Percentiles rank a stretch among this genome's conserved stretches.
Evolutionary conservation across 1,140 invertebrate genomes (phyloP).

Genomic region (Hylaeus volcanicus): DNA sequence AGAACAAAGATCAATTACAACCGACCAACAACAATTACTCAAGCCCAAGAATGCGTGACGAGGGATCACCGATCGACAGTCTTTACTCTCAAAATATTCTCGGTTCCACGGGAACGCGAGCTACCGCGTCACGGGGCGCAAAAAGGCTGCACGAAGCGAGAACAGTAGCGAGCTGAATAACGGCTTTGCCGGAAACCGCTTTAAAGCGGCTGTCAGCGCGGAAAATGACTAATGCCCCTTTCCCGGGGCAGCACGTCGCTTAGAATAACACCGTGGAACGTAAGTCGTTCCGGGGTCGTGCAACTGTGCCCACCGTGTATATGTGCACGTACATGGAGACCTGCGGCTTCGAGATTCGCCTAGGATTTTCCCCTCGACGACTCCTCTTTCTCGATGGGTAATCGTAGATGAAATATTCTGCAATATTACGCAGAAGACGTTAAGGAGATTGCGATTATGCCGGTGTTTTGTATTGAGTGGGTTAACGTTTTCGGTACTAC

Average conservation of each 20-base stretch:
- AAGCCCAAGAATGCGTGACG: background rate
- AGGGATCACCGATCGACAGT: background rate
- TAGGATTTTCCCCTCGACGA: background rate
- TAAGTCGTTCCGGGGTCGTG: conserved; percentile 46
- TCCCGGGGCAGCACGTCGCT: conserved; percentile 48
- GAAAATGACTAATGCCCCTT: conserved; percentile 66
- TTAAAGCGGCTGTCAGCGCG: conserved; percentile 61
- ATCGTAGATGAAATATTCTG: background rate
- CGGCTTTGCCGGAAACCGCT: conserved; percentile 56
- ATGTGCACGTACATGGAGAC: background rate
- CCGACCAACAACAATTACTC: background rate
- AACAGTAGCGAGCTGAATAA: conserved; percentile 56
- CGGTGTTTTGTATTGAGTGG: no score
- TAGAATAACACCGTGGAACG: conserved; percentile 59
- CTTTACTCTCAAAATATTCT: conserved; percentile 7
- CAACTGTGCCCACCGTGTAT: background rate
- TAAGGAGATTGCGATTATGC: no score
- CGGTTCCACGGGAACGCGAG: background rate
- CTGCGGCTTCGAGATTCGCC: background rate
- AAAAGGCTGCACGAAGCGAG: conserved; percentile 35
- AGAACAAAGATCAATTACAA: no score
- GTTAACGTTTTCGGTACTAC: no score
- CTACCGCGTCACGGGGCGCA: conserved; percentile 24
- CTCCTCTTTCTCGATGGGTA: background rate
- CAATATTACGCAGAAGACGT: background rate